Base-by-base conservation (phyloP, 2,888 invertebrate genomes). In the Sinelater perroti region DNA sequence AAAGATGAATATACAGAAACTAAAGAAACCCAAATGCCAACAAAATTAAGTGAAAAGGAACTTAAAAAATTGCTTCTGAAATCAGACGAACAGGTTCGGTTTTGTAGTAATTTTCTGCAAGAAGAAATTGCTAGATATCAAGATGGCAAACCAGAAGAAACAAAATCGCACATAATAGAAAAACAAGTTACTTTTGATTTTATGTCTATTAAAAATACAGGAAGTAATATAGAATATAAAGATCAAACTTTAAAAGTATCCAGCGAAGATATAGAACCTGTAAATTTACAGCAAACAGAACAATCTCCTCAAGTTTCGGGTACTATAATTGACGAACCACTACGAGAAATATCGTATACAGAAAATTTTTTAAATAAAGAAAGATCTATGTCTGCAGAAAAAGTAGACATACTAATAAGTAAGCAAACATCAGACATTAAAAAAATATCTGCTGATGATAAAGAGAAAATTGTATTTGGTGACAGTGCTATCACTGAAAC, bases 71-170 rank as follows among this genome's bases (percentile, higher is more conserved):
- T n/a, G n/a, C n/a, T n/a, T n/a, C n/a, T n/a, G n/a, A n/a, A n/a
- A n/a, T n/a, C n/a, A n/a, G n/a, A n/a, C n/a, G n/a, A n/a, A n/a
- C n/a, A n/a, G n/a, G n/a, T n/a, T n/a, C n/a, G n/a, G n/a, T n/a
- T n/a, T n/a, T n/a, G n/a, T 1, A 59, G 44, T 33, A 51, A 50
- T 14, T 69, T 69, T 51, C 31, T 69, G 16, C 57, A 62, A 35
- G 60, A 60, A 16, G 69, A 69, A 62, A 60, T 67, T 14, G 42
- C 17, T 33, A 54, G 63, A 35, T 63, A 64, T 14, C 61, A 63
- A 28, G 66, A 68, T 40, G 63, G 56, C 3, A 56, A 14, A 20
- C 46, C 17, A 1, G 21, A 33, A 33, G 46, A 47, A n/a, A 2
- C 16, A 2, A 26, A 13, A 11, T 5, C 21, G 2, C 6, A 13